Evolutionary conservation across 1,140 invertebrate species (phyloP), one percentile per base, ranked within the genome.

Genomic region (Lordiphosa clarofinis): DNA sequence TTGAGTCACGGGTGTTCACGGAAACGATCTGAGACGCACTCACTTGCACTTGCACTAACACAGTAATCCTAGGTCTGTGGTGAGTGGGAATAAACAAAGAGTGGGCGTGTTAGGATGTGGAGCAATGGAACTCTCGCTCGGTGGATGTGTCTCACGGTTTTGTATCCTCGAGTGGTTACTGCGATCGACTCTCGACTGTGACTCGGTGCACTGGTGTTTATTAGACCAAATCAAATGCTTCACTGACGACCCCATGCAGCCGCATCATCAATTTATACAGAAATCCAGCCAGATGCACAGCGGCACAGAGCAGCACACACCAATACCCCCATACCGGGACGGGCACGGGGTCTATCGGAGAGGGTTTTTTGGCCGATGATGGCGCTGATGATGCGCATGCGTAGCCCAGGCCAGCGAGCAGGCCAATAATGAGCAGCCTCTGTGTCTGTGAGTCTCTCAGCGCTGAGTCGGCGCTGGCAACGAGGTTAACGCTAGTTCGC

Each of bases 211-310:
- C 68, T 75, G 76, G 56, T 88, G 82, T 82, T 88, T 86, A 86
- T 87, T 88, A 87, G 79, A 88, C 86, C 82, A 87, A 88, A 87
- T 87, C 87, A 81, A 88, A 88, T 88, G 78, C 74, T 88, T 88
- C 76, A 88, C 87, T 88, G 87, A 88, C 86, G 82, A 86, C 73
- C 69, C 66, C 74, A 64, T 79, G 73, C 81, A 70, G 68, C 68
- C 69, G 87, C 69, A 75, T 88, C 86, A 88, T 64, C 82, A 84
- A 88, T 88, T 88, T 88, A 88, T 88, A 88, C 87, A 87, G 59
- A 88, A 88, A 63, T 65, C 68, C 71, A 62, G 66, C 57, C 71
- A 66, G 81, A 86, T 76, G 75, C 75, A 74, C 57, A 56, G 37
- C 59, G 42, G 58, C 44, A 71, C 52, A 10, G 42, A 50, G 54